Conservation (phyloP, 2,113 vertebrate species). For the Gila orcuttii region DNA sequence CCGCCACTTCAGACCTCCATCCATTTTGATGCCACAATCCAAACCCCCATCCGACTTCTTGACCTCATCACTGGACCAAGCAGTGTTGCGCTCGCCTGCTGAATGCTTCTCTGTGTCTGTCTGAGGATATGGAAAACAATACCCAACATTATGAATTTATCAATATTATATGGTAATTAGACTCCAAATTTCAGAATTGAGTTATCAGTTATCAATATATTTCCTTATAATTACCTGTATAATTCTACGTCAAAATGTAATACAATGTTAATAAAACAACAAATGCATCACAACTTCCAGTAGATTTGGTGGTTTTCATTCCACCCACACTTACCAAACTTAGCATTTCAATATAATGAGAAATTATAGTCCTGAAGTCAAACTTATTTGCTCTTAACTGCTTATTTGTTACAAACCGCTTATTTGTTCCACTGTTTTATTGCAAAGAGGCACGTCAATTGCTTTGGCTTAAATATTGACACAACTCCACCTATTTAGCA, state of each 20-base stretch:
- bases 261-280: not conserved
- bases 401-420: not conserved
- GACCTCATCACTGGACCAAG: conserved; percentile 88
- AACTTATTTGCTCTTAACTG: not conserved
- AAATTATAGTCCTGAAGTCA: not conserved
- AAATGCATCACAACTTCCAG: not conserved
- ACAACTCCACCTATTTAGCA: conserved; percentile 47
- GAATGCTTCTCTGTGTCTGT: conserved; percentile 94
- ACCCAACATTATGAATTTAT: not conserved
- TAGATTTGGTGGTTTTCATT: not conserved
- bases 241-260: not conserved
- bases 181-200: not conserved
- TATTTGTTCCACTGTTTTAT: not conserved
- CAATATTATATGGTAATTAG: not conserved
- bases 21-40: conserved; percentile 86
- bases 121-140: conserved; percentile 71
- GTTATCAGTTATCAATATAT: not conserved
- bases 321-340: not conserved
- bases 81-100: conserved; percentile 78
- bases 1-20: conserved; percentile 86
- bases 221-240: not conserved
- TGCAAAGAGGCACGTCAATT: conserved; percentile 56
- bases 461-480: conserved; percentile 61
- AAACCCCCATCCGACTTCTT: conserved; percentile 88
- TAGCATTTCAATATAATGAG: not conserved